Conservation (phyloP, 2,888 invertebrate species). For the Drosophila borealis region DNA sequence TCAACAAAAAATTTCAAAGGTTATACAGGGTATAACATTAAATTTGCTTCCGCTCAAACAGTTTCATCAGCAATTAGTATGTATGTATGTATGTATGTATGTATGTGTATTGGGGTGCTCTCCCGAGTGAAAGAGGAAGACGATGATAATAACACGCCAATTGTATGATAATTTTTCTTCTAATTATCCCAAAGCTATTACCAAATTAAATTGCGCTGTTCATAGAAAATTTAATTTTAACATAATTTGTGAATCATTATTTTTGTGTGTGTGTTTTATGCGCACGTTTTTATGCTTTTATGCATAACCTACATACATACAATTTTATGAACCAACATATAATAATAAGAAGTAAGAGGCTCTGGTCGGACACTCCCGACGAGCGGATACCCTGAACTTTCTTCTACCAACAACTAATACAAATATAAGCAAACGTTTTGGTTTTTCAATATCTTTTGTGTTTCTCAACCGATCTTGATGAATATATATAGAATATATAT, state of each 20-base stretch:
- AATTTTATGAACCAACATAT: too few species aligned
- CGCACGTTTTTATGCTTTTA: background rate
- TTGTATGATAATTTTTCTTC: conserved; percentile 69
- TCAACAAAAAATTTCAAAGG: background rate
- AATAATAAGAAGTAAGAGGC: too few species aligned
- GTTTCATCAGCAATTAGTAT: background rate
- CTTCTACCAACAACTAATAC: too few species aligned
- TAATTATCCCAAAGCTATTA: conserved; percentile 65
- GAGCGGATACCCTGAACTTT: too few species aligned
- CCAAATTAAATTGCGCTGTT: conserved; percentile 51
- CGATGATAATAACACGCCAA: conserved; percentile 74
- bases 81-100: background rate
- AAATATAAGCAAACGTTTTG: too few species aligned
- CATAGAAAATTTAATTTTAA: conserved; percentile 59
- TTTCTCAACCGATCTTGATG: too few species aligned
- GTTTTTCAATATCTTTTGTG: too few species aligned
- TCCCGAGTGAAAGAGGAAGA: conserved; percentile 46
- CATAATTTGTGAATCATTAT: conserved; percentile 54
- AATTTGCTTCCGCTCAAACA: background rate
- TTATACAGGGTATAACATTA: background rate
- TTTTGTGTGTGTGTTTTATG: background rate
- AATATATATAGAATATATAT: too few species aligned
- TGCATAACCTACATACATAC: background rate
- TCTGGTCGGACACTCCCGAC: too few species aligned
- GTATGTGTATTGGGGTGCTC: background rate